Conservation (phyloP, 2,113 vertebrate genomes). For the Eudyptes chrysolophus region DNA sequence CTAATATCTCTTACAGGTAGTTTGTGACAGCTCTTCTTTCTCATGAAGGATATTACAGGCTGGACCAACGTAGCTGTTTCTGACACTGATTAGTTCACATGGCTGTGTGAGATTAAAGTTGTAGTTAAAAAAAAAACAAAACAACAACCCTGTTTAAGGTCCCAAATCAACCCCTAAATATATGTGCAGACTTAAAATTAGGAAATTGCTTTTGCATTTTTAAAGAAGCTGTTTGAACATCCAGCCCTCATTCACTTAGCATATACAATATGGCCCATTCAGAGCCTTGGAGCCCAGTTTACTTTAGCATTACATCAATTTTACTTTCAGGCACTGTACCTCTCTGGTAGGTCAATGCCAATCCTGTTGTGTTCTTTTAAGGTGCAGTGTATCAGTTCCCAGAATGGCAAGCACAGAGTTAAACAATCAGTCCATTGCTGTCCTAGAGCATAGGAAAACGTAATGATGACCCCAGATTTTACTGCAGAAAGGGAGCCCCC, state of each 20-base stretch:
- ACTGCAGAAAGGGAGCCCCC: background rate
- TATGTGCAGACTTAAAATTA: background rate
- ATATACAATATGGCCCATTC: background rate
- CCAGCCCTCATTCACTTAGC: background rate
- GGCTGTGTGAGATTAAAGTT: background rate
- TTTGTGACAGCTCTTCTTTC: background rate
- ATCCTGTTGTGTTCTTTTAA: background rate
- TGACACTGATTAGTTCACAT: background rate
- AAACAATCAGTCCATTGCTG: background rate
- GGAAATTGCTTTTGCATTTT: conserved; percentile 19
- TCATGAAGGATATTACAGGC: background rate
- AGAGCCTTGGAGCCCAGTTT: background rate
- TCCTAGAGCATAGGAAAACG: background rate
- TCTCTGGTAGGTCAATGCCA: background rate
- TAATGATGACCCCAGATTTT: background rate
- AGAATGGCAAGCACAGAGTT: background rate
- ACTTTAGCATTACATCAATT: background rate
- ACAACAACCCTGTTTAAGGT: background rate
- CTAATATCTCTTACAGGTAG: background rate
- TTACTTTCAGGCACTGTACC: background rate
- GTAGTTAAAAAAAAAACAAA: background rate
- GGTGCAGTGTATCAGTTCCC: background rate
- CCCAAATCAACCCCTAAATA: background rate
- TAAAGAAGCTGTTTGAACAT: background rate
- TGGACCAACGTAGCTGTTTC: background rate